Evolutionary conservation across 2,113 vertebrate species (phyloP).

Genomic region (Eptesicus fuscus): DNA sequence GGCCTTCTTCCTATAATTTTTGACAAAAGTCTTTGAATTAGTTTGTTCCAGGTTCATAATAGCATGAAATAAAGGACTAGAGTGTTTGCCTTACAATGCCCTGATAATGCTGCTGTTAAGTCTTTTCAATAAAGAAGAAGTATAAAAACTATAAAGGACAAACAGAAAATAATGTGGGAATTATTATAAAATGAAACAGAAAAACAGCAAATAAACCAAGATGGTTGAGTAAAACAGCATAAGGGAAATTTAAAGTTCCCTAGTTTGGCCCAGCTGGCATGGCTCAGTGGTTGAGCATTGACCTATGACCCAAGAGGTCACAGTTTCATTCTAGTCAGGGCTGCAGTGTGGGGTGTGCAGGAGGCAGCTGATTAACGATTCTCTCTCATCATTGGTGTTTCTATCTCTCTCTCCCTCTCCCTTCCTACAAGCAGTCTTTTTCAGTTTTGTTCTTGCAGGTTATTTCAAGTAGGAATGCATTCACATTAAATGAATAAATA

Average conservation of each 20-base stretch:
- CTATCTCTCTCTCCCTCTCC: too few species aligned
- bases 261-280: background rate
- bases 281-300: too few species aligned
- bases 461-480: background rate
- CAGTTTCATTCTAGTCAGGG: too few species aligned
- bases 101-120: constrained; percentile 2
- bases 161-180: background rate
- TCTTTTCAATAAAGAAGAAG: constrained; percentile 59
- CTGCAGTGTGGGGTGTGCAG: too few species aligned
- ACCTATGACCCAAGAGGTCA: too few species aligned
- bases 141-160: constrained; percentile 51
- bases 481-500: background rate
- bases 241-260: constrained; percentile 18
- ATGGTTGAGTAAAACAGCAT: background rate
- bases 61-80: background rate
- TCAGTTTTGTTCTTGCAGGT: background rate
- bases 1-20: constrained; percentile 41
- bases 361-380: too few species aligned
- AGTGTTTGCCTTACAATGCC: background rate
- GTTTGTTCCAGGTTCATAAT: constrained; percentile 50
- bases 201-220: constrained; percentile 20
- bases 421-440: background rate
- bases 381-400: too few species aligned
- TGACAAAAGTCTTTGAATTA: constrained; percentile 39
- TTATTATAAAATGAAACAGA: constrained; percentile 56